Percentiles rank a stretch among this genome's conserved stretches.
phyloP scores from a whole-genome alignment of 2,888 invertebrate species.

The Clanis bilineata region DNA sequence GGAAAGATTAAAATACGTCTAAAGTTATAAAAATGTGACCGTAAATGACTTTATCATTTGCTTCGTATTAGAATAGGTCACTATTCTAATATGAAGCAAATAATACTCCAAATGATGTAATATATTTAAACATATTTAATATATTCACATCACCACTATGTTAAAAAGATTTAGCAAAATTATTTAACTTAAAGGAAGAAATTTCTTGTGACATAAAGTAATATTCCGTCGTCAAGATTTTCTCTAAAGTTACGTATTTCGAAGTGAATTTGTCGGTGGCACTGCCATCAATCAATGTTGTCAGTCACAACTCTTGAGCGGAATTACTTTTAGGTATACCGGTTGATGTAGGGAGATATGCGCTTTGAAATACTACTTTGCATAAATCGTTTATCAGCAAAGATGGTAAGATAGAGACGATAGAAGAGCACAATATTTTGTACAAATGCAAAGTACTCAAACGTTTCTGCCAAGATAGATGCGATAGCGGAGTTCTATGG shows the following conservation, averaged over 20 bases:
- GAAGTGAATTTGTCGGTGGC: conserved; percentile 67
- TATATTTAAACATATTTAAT: too few relatives aligned
- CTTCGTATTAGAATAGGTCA: too few relatives aligned
- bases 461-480: too few relatives aligned
- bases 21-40: too few relatives aligned
- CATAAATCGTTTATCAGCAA: not conserved
- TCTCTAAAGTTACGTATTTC: conserved; percentile 43
- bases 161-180: not conserved
- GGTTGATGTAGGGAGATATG: conserved; percentile 62
- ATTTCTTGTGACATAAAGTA: conserved; percentile 31
- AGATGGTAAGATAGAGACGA: not conserved
- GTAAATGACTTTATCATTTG: too few relatives aligned
- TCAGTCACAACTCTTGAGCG: conserved; percentile 67
- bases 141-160: not conserved
- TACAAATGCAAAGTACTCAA: too few relatives aligned
- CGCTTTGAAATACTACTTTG: conserved; percentile 62
- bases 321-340: conserved; percentile 70
- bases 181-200: conserved; percentile 12
- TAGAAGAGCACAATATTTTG: too few relatives aligned
- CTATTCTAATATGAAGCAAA: too few relatives aligned
- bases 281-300: conserved; percentile 70
- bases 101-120: too few relatives aligned
- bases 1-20: too few relatives aligned
- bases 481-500: too few relatives aligned
- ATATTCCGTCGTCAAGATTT: conserved; percentile 34